Percentiles rank a stretch among this genome's conserved stretches.
Evolutionary conservation across 35 echinoderm and acorn worm species (phyloP).

Genomic region (Heliocidaris erythrogramma): DNA sequence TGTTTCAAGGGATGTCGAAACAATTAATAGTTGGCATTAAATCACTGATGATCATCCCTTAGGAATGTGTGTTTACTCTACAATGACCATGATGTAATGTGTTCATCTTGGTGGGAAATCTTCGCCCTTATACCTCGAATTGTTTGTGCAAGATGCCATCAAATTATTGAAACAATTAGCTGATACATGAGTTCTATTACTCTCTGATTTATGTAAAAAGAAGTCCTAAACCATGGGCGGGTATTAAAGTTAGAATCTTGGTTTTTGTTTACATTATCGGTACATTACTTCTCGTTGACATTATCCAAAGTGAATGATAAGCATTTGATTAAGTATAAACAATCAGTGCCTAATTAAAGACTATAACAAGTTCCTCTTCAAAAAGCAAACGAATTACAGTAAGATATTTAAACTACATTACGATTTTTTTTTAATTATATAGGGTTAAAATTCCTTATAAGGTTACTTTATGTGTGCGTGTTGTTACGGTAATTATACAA

Average conservation of each 20-base stretch:
- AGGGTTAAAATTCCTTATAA: too few relatives aligned
- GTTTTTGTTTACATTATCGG: background rate
- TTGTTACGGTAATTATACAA: too few relatives aligned
- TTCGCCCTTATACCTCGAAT: background rate
- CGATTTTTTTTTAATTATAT: too few relatives aligned
- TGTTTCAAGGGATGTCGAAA: background rate
- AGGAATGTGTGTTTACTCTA: background rate
- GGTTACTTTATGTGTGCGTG: too few relatives aligned
- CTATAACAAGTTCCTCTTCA: too few relatives aligned
- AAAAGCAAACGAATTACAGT: too few relatives aligned
- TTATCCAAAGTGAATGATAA: too few relatives aligned
- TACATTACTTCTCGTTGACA: too few relatives aligned
- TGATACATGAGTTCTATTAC: conserved; percentile 22
- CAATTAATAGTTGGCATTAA: background rate
- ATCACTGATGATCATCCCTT: background rate
- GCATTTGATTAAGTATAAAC: too few relatives aligned
- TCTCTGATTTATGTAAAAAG: background rate
- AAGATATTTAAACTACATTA: too few relatives aligned
- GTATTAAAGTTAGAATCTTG: background rate
- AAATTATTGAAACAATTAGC: conserved; percentile 26
- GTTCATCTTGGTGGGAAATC: background rate
- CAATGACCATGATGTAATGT: conserved; percentile 8
- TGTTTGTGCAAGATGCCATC: conserved; percentile 17
- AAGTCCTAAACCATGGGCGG: background rate
- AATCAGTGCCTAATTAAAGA: too few relatives aligned